These are phyloP conservation scores for Ectemnius cavifrons DNA, from an alignment of 2,888 invertebrate species.

Conservation along the genomic window DNA sequence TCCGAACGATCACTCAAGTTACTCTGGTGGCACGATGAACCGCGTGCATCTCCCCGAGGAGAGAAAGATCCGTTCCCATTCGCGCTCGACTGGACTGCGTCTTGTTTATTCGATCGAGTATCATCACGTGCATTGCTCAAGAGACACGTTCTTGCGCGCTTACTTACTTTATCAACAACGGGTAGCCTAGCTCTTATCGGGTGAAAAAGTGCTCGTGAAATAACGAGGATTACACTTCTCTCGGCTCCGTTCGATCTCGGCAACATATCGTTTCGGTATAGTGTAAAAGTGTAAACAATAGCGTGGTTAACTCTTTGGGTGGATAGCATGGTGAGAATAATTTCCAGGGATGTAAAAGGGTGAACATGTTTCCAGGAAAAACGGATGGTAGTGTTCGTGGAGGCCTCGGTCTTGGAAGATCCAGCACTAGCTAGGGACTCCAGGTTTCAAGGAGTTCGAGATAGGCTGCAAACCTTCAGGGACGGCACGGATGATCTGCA, in stretches of 20 bases:
- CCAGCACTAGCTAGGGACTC: slow-evolving; percentile 86
- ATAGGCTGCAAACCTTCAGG: slow-evolving; percentile 90
- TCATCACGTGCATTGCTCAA: slow-evolving; percentile 14
- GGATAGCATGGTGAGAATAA: too few relatives aligned
- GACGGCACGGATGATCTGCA: slow-evolving; percentile 95
- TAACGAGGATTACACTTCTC: not conserved
- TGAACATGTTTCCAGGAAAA: slow-evolving; percentile 85
- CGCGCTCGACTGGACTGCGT: too few relatives aligned
- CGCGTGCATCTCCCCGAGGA: not conserved
- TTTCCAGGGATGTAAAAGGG: too few relatives aligned
- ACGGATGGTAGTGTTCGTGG: slow-evolving; percentile 97
- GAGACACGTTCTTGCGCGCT: not conserved
- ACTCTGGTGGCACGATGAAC: too few relatives aligned
- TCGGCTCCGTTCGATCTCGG: not conserved
- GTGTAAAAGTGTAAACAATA: too few relatives aligned
- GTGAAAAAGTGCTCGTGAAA: not conserved
- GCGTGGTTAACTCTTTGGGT: too few relatives aligned
- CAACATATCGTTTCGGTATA: not conserved
- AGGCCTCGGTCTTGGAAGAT: slow-evolving; percentile 94
- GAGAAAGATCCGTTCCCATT: too few relatives aligned
- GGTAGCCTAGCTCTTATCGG: slow-evolving; percentile 3
- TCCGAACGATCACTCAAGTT: too few relatives aligned
- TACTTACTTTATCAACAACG: slow-evolving; percentile 12
- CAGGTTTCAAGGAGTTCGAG: slow-evolving; percentile 87
- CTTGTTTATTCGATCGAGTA: slow-evolving; percentile 21